These are phyloP conservation scores for Toxonevra muliebris DNA, from an alignment of 2,888 invertebrate genomes.

Conservation along the genomic window DNA sequence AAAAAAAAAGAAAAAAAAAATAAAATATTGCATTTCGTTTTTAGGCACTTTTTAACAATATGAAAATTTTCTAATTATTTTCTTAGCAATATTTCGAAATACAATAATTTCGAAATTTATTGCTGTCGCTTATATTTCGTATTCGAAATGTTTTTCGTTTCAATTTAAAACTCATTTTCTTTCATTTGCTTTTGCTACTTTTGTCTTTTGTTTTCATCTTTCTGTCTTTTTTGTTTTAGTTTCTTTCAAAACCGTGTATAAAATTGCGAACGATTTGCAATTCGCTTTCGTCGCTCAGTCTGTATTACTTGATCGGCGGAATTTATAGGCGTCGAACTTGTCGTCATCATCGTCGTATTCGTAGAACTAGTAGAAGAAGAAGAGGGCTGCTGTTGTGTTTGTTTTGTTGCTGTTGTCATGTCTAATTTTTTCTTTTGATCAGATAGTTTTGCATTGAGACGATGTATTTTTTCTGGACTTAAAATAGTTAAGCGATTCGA, in stretches of 20 bases:
- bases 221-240: neutral
- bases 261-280: conserved; percentile 51
- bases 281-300: conserved; percentile 50
- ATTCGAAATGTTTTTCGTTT: conserved; percentile 11
- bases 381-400: conserved; percentile 18
- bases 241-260: conserved; percentile 48
- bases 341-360: conserved; percentile 12
- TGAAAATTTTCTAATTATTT: too few relatives aligned
- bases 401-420: conserved; percentile 39
- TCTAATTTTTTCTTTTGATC: conserved; percentile 55
- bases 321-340: conserved; percentile 15
- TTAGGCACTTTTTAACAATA: too few relatives aligned
- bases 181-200: neutral
- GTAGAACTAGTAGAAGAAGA: conserved; percentile 16
- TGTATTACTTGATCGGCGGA: conserved; percentile 35
- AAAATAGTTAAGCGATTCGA: conserved; percentile 57
- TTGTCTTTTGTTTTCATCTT: conserved; percentile 5
- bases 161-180: conserved; percentile 3
- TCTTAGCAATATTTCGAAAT: neutral
- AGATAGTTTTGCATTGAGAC: conserved; percentile 56
- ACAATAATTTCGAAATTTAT: neutral
- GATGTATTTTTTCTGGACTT: conserved; percentile 63
- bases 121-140: neutral
- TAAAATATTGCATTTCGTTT: too few relatives aligned
- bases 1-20: too few relatives aligned